Percentiles rank a stretch among this genome's conserved stretches.
Conservation (phyloP, 2,113 vertebrate genomes). For the Muntiacus muntjak region DNA sequence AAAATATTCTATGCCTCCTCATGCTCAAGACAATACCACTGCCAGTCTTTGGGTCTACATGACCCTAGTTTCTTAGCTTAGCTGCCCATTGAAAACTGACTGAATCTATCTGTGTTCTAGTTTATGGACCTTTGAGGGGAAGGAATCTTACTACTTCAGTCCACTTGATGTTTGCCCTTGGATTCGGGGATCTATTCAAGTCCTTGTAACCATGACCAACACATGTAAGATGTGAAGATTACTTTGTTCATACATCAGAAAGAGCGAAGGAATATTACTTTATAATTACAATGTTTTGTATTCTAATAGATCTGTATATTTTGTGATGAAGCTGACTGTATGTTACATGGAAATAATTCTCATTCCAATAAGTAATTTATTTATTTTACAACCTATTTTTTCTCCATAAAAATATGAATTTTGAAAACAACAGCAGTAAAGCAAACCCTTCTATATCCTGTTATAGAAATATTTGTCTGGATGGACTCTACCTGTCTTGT, state of each 20-base stretch:
- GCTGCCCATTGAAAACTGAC: background rate
- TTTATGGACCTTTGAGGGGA: background rate
- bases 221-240: background rate
- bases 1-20: background rate
- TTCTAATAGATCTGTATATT: background rate
- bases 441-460: background rate
- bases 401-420: background rate
- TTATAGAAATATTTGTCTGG: background rate
- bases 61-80: background rate
- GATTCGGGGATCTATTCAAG: background rate
- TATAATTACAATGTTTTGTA: background rate
- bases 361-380: background rate
- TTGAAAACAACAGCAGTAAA: background rate
- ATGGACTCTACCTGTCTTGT: background rate
- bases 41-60: background rate
- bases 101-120: background rate
- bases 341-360: background rate
- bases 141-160: background rate
- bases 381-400: background rate
- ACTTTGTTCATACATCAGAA: background rate
- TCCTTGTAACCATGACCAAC: background rate
- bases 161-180: background rate
- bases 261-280: background rate
- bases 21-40: background rate
- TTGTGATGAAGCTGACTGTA: background rate